A percentile compares a stretch with the other conserved stretches of the same genome.
These are phyloP conservation scores for Hipparchia semele DNA, from an alignment of 2,888 invertebrate species.

Conservation along the genomic window DNA sequence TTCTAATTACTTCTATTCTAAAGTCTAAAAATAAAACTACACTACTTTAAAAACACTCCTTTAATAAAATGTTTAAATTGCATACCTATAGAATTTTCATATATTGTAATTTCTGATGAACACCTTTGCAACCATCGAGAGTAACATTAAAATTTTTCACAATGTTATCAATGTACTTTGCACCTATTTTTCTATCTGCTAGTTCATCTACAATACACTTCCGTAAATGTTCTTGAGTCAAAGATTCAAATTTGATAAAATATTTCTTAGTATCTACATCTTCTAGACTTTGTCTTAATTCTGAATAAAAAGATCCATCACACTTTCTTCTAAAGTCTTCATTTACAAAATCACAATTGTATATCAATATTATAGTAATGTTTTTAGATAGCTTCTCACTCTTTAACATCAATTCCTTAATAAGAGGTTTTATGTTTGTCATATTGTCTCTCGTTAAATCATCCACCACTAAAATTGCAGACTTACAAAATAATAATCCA, in stretches of 20 bases:
- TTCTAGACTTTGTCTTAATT: slow-evolving; percentile 52
- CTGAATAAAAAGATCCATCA: slow-evolving; percentile 54
- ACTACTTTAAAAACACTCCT: slow-evolving; percentile 27
- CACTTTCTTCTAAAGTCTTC: slow-evolving; percentile 54
- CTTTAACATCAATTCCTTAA: slow-evolving; percentile 58
- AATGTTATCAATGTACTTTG: slow-evolving; percentile 51
- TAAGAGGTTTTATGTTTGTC: slow-evolving; percentile 47
- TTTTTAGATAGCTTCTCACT: slow-evolving; percentile 58
- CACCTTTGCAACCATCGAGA: slow-evolving; percentile 75
- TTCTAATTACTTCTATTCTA: background rate
- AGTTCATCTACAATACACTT: slow-evolving; percentile 67
- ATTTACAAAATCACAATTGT: slow-evolving; percentile 59
- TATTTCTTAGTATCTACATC: slow-evolving; percentile 54
- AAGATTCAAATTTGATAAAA: slow-evolving; percentile 60
- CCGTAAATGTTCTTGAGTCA: slow-evolving; percentile 57
- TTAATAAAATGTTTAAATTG: slow-evolving; percentile 20
- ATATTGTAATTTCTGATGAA: slow-evolving; percentile 69
- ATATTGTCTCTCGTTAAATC: slow-evolving; percentile 58
- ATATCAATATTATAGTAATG: slow-evolving; percentile 66
- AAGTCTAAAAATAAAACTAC: slow-evolving; percentile 26
- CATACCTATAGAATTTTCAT: slow-evolving; percentile 49
- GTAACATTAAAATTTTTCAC: slow-evolving; percentile 68
- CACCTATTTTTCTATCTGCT: slow-evolving; percentile 44
- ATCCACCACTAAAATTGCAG: slow-evolving; percentile 65
- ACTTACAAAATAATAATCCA: slow-evolving; percentile 64